These are phyloP conservation scores for Ibidorhyncha struthersii DNA, from an alignment of 2,113 vertebrate genomes.

Conservation along the genomic window DNA sequence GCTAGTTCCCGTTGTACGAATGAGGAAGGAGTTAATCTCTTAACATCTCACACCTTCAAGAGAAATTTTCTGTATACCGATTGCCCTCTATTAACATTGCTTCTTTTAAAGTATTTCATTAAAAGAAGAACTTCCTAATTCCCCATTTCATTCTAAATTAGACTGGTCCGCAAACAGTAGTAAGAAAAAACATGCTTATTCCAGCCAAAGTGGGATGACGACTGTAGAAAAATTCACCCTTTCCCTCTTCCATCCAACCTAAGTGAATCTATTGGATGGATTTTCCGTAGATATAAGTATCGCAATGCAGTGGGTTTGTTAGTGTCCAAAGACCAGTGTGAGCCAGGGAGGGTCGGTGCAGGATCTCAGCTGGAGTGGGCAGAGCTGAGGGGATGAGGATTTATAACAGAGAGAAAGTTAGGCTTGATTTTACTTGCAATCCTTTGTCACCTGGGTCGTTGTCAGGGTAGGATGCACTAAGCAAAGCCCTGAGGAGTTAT, in stretches of 20 bases:
- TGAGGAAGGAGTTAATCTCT: background rate
- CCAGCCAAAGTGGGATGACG: background rate
- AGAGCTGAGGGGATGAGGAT: background rate
- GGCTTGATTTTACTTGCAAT: background rate
- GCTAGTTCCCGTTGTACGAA: background rate
- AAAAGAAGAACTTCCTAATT: background rate
- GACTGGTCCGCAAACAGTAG: accelerated
- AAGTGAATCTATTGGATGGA: background rate
- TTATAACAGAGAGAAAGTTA: background rate
- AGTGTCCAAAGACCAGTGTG: background rate
- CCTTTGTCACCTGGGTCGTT: background rate
- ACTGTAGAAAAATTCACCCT: background rate
- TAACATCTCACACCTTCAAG: background rate
- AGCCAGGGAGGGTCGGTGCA: background rate
- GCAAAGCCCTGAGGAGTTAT: background rate
- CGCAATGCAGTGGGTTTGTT: accelerated
- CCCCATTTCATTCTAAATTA: background rate
- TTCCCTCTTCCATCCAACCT: background rate
- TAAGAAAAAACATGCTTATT: background rate
- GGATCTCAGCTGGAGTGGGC: background rate
- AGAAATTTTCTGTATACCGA: background rate
- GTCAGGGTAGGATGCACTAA: background rate
- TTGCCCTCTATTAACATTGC: background rate
- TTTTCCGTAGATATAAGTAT: accelerated
- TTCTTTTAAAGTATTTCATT: background rate